Percentiles rank a stretch among this genome's conserved stretches.
Conservation (phyloP, 2,888 invertebrate species). For the Caenorhabditis parvicauda region DNA sequence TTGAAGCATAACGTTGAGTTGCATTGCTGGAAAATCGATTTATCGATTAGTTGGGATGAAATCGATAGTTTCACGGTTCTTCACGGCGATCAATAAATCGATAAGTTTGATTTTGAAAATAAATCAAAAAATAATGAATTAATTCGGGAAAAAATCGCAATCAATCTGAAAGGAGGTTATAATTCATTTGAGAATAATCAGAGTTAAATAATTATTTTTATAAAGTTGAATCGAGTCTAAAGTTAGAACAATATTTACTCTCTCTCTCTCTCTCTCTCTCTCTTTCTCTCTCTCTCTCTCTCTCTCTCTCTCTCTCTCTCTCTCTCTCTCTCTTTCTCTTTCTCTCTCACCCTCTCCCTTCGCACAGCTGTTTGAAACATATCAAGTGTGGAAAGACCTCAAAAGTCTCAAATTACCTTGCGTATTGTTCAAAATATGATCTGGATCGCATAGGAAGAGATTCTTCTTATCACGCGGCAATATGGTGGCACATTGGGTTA, state of each 20-base stretch:
- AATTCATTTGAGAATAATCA: no score
- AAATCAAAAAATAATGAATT: no score
- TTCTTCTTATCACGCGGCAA: slow-evolving; percentile 38
- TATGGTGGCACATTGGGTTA: slow-evolving; percentile 38
- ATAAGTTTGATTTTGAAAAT: no score
- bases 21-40: slow-evolving; percentile 46
- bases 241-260: slow-evolving; percentile 19
- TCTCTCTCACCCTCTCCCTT: background rate
- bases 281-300: slow-evolving; percentile 10
- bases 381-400: background rate
- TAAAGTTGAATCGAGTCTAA: no score
- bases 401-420: slow-evolving; percentile 43
- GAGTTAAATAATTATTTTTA: no score
- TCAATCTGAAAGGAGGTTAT: no score
- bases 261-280: background rate
- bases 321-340: slow-evolving; percentile 6
- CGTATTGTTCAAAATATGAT: slow-evolving; percentile 56
- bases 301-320: slow-evolving; percentile 4
- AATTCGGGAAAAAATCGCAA: no score
- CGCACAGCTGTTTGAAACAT: background rate
- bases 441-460: slow-evolving; percentile 62
- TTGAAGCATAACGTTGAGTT: slow-evolving; percentile 51
- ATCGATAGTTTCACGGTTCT: no score
- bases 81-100: no score
- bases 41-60: no score